phyloP scores from a whole-genome alignment of 30 jellyfish, hydroid and myxozoan species.

The Turritopsis rubra region DNA sequence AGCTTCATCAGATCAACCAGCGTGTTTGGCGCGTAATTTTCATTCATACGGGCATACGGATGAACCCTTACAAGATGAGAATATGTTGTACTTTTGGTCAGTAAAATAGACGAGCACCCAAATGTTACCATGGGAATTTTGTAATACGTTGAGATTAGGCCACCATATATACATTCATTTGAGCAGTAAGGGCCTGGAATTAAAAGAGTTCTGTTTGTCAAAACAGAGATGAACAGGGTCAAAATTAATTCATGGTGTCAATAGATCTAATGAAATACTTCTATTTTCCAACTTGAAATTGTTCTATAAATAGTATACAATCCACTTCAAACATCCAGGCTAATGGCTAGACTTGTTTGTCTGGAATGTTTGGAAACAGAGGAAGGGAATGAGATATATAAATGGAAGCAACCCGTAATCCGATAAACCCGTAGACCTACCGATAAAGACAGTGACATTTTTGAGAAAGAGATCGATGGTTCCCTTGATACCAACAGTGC shows the following conservation, averaged over 20 bases:
- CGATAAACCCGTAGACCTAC: too few species aligned
- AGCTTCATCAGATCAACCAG: constrained; percentile 37
- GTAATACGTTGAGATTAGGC: constrained; percentile 50
- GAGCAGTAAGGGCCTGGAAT: constrained; percentile 74
- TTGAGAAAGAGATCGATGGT: constrained; percentile 40
- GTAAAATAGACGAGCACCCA: constrained; percentile 65
- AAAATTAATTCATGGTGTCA: too few species aligned
- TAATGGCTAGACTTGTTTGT: too few species aligned
- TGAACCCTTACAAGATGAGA: constrained; percentile 66
- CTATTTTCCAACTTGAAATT: too few species aligned
- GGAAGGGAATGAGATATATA: too few species aligned
- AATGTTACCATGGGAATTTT: constrained; percentile 73
- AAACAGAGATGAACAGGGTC: too few species aligned
- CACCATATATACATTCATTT: constrained; percentile 62
- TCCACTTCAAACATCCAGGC: too few species aligned
- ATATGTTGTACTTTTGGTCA: constrained; percentile 44
- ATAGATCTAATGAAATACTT: too few species aligned
- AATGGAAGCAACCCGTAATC: too few species aligned
- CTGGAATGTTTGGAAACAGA: too few species aligned
- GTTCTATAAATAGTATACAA: too few species aligned
- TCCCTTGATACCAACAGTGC: constrained; percentile 56
- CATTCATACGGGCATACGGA: constrained; percentile 80
- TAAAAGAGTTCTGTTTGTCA: too few species aligned
- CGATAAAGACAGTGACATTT: constrained; percentile 50
- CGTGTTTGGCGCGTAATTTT: constrained; percentile 50